Percentiles rank a stretch among this genome's conserved stretches.
phyloP scores from a whole-genome alignment of 2,888 invertebrate genomes.

The Molanna angustata region DNA sequence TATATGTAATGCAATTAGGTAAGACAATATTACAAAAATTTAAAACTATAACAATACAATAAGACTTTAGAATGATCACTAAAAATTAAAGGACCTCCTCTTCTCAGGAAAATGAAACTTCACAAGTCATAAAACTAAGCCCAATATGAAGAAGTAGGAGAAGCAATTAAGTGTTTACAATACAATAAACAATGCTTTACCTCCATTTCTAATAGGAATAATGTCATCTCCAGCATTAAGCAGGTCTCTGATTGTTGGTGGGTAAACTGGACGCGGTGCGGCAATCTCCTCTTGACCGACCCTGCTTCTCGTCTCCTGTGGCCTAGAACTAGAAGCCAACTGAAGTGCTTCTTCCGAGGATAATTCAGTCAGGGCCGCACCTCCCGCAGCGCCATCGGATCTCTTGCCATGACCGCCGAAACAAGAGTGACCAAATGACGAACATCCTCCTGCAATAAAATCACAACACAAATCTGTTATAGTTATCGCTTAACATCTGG shows the following conservation, averaged over 20 bases:
- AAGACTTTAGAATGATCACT: too few relatives aligned
- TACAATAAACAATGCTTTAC: too few relatives aligned
- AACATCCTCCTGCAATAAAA: slow-evolving; percentile 63
- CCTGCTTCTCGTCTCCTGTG: slow-evolving; percentile 17
- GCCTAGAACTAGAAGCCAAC: not conserved
- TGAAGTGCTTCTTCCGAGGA: slow-evolving; percentile 40
- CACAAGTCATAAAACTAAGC: too few relatives aligned
- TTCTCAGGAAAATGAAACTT: too few relatives aligned
- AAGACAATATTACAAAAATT: too few relatives aligned
- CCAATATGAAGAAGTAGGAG: too few relatives aligned
- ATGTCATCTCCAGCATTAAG: slow-evolving; percentile 48
- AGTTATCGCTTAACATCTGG: too few relatives aligned
- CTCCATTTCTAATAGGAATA: slow-evolving; percentile 51
- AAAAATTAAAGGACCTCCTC: too few relatives aligned
- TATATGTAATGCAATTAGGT: too few relatives aligned
- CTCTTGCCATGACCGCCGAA: slow-evolving; percentile 74
- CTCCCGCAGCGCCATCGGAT: slow-evolving; percentile 40
- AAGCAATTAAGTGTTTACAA: too few relatives aligned
- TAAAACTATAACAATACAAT: too few relatives aligned
- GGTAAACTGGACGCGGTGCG: slow-evolving; percentile 45
- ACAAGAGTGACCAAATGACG: slow-evolving; percentile 71
- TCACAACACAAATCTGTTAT: too few relatives aligned
- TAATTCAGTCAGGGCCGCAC: slow-evolving; percentile 42
- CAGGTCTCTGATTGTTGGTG: slow-evolving; percentile 39
- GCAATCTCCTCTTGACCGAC: slow-evolving; percentile 28